Evolutionary conservation across 2,113 vertebrate species (phyloP).

Genomic region (Dromiciops gliroides): DNA sequence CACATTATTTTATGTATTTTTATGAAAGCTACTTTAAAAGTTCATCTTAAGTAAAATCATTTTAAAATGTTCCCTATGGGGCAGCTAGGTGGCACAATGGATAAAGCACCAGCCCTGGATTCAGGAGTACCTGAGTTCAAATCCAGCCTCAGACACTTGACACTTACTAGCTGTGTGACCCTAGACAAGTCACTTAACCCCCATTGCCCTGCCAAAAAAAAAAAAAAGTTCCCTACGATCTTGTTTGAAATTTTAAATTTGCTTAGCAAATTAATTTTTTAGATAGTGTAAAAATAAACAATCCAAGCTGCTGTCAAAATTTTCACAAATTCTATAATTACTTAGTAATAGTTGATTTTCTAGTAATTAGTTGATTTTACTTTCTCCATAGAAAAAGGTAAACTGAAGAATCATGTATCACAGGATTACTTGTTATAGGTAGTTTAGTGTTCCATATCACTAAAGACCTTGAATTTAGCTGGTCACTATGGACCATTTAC

Average conservation of each 20-base stretch:
- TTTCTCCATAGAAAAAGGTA: background rate
- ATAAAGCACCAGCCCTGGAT: too few species aligned
- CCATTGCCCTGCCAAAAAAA: too few species aligned
- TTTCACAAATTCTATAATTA: background rate
- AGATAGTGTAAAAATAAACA: background rate
- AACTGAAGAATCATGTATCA: background rate
- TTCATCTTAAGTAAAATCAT: background rate
- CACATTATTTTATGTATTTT: background rate
- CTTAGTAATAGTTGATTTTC: background rate
- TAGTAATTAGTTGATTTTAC: background rate
- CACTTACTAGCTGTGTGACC: too few species aligned
- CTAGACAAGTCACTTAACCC: too few species aligned
- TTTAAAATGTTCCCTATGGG: background rate
- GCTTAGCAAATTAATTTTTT: background rate
- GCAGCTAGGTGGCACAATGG: too few species aligned
- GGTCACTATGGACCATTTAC: background rate
- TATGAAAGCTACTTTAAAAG: background rate
- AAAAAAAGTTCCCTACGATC: background rate
- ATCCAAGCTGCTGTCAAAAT: background rate
- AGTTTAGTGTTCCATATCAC: background rate
- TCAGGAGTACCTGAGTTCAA: too few species aligned
- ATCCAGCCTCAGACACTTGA: too few species aligned
- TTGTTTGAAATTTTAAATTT: background rate
- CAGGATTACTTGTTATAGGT: background rate
- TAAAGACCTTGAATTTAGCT: background rate